These are phyloP conservation scores for Drosophila antonietae DNA, from an alignment of 2,888 invertebrate genomes.

Conservation along the genomic window DNA sequence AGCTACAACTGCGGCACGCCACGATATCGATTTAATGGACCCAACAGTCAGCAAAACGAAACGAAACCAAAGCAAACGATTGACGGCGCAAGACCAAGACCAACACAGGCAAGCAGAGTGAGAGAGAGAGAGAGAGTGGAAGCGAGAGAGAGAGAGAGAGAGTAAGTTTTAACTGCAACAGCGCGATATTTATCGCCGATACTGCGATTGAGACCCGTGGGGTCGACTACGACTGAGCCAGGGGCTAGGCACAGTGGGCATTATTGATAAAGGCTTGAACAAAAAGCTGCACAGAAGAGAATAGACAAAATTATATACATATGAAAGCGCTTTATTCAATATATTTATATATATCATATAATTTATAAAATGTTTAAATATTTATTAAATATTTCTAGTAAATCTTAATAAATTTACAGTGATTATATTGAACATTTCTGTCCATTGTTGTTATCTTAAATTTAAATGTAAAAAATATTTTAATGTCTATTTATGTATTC, in stretches of 20 bases:
- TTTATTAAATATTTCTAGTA: too few species aligned
- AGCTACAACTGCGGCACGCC: slow-evolving; percentile 76
- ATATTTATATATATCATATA: too few species aligned
- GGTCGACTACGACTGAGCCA: slow-evolving; percentile 31
- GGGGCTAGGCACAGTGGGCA: slow-evolving; percentile 15
- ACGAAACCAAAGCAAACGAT: slow-evolving; percentile 55
- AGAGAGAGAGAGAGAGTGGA: not conserved
- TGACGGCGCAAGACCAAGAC: slow-evolving; percentile 35
- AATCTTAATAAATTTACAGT: too few species aligned
- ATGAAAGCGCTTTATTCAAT: too few species aligned
- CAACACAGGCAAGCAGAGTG: not conserved
- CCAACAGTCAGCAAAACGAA: slow-evolving; percentile 24
- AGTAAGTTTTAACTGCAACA: slow-evolving; percentile 35
- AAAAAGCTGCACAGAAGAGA: too few species aligned
- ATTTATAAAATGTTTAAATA: too few species aligned
- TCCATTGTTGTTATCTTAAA: too few species aligned
- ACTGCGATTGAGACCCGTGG: slow-evolving; percentile 44
- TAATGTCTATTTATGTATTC: too few species aligned
- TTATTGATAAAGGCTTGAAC: too few species aligned
- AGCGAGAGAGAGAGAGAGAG: not conserved
- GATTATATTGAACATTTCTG: too few species aligned
- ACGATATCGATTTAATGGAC: slow-evolving; percentile 81
- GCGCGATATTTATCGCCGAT: slow-evolving; percentile 71
- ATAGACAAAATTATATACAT: too few species aligned
- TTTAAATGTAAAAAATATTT: too few species aligned